These are phyloP conservation scores for Esox lucius DNA, from an alignment of 2,797 vertebrate species.

Conservation along the genomic window DNA sequence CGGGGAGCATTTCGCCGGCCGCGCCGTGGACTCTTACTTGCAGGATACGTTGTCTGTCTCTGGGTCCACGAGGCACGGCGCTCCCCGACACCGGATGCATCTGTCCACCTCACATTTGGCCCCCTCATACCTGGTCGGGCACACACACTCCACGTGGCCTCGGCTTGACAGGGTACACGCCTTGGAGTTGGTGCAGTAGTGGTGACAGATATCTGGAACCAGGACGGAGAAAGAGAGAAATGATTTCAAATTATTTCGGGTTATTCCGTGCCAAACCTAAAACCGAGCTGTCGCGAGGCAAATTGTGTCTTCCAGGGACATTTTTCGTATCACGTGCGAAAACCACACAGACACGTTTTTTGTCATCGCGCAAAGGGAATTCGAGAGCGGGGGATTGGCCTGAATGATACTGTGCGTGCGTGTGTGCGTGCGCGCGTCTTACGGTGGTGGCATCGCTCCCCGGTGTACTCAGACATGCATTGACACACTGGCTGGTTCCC, in stretches of 20 bases:
- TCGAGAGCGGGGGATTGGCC: background rate
- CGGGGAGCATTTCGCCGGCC: too few relatives aligned
- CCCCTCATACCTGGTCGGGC: constrained; percentile 79
- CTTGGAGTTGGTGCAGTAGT: constrained; percentile 84
- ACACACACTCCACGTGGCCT: constrained; percentile 81
- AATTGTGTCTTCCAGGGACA: too few relatives aligned
- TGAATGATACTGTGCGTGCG: background rate
- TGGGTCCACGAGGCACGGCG: constrained; percentile 76
- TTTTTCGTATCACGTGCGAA: too few relatives aligned
- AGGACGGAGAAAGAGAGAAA: background rate
- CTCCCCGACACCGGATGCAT: constrained; percentile 78
- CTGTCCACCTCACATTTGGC: constrained; percentile 82
- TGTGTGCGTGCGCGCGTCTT: constrained; percentile 57
- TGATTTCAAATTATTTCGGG: too few relatives aligned
- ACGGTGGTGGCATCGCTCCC: constrained; percentile 83
- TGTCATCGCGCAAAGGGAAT: background rate
- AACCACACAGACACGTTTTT: background rate
- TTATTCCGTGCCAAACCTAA: too few relatives aligned
- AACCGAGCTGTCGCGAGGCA: too few relatives aligned
- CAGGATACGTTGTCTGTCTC: constrained; percentile 77
- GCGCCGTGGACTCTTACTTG: constrained; percentile 76
- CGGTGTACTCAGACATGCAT: constrained; percentile 79
- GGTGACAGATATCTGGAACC: constrained; percentile 67
- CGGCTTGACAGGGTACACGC: constrained; percentile 77
- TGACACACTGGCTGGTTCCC: constrained; percentile 83